These are phyloP conservation scores for Onychomys arenicola DNA, from an alignment of 2,797 vertebrate genomes.

Conservation along the genomic window DNA sequence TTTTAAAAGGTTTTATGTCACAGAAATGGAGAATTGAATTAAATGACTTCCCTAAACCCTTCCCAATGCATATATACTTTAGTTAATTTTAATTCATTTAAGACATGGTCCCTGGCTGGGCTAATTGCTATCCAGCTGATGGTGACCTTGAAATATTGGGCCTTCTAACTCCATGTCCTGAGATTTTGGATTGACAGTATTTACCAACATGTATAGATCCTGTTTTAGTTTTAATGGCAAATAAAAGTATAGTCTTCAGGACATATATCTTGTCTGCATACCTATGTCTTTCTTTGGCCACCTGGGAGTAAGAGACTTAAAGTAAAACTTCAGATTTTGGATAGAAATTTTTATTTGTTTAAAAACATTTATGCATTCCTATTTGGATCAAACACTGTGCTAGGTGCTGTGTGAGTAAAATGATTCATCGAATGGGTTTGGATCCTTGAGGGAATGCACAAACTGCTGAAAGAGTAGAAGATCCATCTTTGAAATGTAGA, in stretches of 20 bases:
- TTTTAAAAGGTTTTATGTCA: constrained; percentile 6
- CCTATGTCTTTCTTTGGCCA: background rate
- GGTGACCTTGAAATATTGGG: background rate
- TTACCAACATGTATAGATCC: background rate
- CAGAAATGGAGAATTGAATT: constrained; percentile 7
- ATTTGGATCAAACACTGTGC: constrained; percentile 59
- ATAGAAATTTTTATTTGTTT: constrained; percentile 56
- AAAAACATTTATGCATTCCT: constrained; percentile 39
- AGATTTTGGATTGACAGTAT: background rate
- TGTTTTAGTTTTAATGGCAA: constrained; percentile 32
- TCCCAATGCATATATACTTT: constrained; percentile 29
- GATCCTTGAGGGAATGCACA: constrained; percentile 32
- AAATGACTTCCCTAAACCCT: constrained; percentile 27
- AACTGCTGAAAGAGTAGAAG: constrained; percentile 57
- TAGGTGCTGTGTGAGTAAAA: constrained; percentile 63
- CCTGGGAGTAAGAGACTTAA: background rate
- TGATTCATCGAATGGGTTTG: constrained; percentile 41
- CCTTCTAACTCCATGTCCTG: too few relatives aligned
- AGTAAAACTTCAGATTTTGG: background rate
- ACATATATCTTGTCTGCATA: background rate
- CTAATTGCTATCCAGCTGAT: background rate
- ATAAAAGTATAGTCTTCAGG: background rate
- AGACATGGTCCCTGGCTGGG: background rate
- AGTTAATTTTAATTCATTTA: background rate
- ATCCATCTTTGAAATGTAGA: constrained; percentile 72